Evolutionary conservation across 2,888 invertebrate species (phyloP), one percentile per base, ranked within the genome.

Genomic region (Patella ulyssiponensis): DNA sequence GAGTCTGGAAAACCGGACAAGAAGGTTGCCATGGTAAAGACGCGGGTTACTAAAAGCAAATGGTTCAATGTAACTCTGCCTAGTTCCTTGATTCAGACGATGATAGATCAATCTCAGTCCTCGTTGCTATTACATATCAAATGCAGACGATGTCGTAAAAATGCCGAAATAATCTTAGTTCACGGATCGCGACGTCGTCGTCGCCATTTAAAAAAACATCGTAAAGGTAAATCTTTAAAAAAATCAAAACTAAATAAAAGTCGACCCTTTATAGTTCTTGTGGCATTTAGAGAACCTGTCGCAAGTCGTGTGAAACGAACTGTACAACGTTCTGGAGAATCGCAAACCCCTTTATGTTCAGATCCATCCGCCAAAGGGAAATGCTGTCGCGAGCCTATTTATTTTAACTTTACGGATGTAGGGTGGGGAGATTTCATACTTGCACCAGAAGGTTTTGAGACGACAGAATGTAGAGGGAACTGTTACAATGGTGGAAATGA

Each of bases 101-200:
- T 64, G 64, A 64, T 64, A 23, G 64, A 64, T 14, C 64, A 64
- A 64, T 64, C 64, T 11, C 64, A 64, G 23, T 20, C 64, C 2
- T 64, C 64, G 20, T 64, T 64, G 23, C 23, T 64, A 23, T 23
- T 64, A 23, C 64, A 64, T 23, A 64, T 64, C 11, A 64, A 64
- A 64, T 64, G 64, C 14, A 64, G 23, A 64, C 64, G 64, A 20
- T 64, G 64, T 64, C 64, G 64, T 12, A 64, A 64, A 20, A 23
- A 64, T 11, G 23, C 64, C 11, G 64, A 64, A 64, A 23, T 64
- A 23, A 64, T 64, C 23, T 23, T 64, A 20, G 64, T 64, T 3
- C 64, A 14, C 14, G 64, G 20, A 64, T n/a, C 64, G 2, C 64
- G 64, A 4, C 20, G 64, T 23, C 14, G 23, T 12, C 9, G 64